Conservation (phyloP, 2,888 invertebrate species). For the Agonopterix alstromeriana region DNA sequence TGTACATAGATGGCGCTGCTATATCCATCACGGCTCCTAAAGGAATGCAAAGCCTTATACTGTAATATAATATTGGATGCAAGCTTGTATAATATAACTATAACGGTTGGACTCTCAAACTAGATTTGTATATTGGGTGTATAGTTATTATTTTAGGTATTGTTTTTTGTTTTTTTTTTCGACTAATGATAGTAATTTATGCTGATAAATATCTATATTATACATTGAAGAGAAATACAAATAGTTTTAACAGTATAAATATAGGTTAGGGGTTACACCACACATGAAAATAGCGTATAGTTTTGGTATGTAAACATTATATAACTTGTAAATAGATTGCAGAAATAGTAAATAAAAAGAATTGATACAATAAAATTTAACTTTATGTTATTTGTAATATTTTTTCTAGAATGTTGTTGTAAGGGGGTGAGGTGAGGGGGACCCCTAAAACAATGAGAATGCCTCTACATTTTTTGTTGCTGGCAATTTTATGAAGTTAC, state of each 20-base stretch:
- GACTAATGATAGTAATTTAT: conserved; percentile 74
- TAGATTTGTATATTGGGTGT: conserved; percentile 75
- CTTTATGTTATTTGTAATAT: conserved; percentile 67
- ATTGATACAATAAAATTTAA: conserved; percentile 71
- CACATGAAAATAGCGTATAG: conserved; percentile 66
- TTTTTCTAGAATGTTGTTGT: conserved; percentile 54
- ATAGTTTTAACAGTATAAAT: conserved; percentile 74
- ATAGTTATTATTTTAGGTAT: conserved; percentile 64
- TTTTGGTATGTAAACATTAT: conserved; percentile 73
- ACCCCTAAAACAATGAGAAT: conserved; percentile 33
- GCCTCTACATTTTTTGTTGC: conserved; percentile 51
- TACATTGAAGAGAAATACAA: conserved; percentile 70
- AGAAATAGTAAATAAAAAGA: conserved; percentile 62
- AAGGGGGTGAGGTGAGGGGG: conserved; percentile 19
- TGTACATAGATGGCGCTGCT: conserved; percentile 42
- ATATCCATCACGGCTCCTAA: conserved; percentile 32
- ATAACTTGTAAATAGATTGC: conserved; percentile 69
- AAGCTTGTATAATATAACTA: conserved; percentile 65
- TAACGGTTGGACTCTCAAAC: conserved; percentile 57
- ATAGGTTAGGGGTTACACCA: conserved; percentile 70
- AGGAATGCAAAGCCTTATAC: conserved; percentile 66
- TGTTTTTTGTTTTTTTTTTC: conserved; percentile 56
- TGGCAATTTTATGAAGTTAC: conserved; percentile 48
- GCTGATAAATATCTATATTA: conserved; percentile 67
- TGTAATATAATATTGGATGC: conserved; percentile 57